Percentiles rank a stretch among this genome's conserved stretches.
These are phyloP conservation scores for Morphnarchus princeps DNA, from an alignment of 2,113 vertebrate genomes.

Conservation along the genomic window DNA sequence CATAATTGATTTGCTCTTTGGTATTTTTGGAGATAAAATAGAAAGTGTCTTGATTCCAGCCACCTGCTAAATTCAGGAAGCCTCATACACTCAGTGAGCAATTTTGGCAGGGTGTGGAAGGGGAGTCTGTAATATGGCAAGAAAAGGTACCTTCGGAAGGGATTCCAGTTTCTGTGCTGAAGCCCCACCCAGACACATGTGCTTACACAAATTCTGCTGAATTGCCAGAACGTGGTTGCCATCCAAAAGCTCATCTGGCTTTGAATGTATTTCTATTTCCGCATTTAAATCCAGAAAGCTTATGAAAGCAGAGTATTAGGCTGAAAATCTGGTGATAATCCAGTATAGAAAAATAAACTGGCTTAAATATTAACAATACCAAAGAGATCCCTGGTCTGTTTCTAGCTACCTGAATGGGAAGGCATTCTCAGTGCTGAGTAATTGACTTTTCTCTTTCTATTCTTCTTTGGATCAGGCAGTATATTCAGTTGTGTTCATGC, in stretches of 20 bases:
- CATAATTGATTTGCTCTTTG: not conserved
- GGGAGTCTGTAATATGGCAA: not conserved
- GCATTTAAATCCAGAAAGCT: not conserved
- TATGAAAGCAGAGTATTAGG: conserved; percentile 74
- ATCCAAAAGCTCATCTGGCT: not conserved
- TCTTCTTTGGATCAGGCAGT: not conserved
- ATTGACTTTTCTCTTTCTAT: conserved; percentile 61
- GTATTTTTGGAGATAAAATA: not conserved
- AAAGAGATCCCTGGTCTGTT: conserved; percentile 69
- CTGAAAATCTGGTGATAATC: conserved; percentile 73
- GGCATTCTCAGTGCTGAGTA: conserved; percentile 73
- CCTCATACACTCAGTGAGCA: not conserved
- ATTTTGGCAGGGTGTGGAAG: not conserved
- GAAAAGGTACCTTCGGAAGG: not conserved
- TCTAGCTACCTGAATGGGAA: conserved; percentile 68
- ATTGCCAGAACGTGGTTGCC: not conserved
- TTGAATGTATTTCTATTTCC: not conserved
- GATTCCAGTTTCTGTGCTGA: not conserved
- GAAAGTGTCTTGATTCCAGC: not conserved
- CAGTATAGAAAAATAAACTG: conserved; percentile 67
- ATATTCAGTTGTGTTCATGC: not conserved
- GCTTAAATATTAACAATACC: conserved; percentile 74
- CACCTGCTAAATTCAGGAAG: not conserved
- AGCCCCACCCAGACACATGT: not conserved
- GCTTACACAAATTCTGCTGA: not conserved